Base-by-base conservation (phyloP, 2,888 invertebrate genomes). In the Andrena marginata region DNA sequence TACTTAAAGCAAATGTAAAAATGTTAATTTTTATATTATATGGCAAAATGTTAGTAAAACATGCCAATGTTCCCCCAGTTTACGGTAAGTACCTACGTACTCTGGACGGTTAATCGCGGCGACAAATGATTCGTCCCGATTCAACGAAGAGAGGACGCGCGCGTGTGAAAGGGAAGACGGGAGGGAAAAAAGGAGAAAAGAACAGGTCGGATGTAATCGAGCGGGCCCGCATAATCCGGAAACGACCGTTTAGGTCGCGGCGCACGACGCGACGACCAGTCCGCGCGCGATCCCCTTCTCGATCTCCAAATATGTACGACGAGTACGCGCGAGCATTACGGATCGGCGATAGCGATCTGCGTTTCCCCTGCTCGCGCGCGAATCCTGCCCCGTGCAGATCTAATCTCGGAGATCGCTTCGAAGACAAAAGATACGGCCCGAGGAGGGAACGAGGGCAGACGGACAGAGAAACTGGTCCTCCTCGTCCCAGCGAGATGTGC, bases 301-400 rank as follows among this genome's bases (percentile, higher is more conserved):
- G 84, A 87, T 91, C 87, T 84, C 71, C 82, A 85, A 87, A 88
- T 86, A 42, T 16, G 42, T 42, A 85, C 87, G 83, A 84, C 84
- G 84, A 86, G 85, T 86, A 82, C 84, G 84, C 86, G 78, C 67
- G 73, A 56, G 86, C 87, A 87, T 90, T 92, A 91, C 88, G 85
- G 82, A 91, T 90, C 87, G 84, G 49, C 77, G 93, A 92, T 92
- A 90, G 75, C 80, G 78, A 91, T 92, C 92, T 90, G 80, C 79
- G 84, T 70, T 85, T 85, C 82, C 85, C 84, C 82, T 71, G 62
- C 77, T 65, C 56, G 29, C 42, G 26, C 82, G 59, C 84, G 72
- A 62, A n/a, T 48, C 68, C 54, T 60, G 71, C 69, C 69, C 64
- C 42, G 68, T 33, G 56, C 68, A 54, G 88, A 89, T 90, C 77